These are phyloP conservation scores for Mormyrops boulengeri DNA, from an alignment of 2,797 vertebrate species.

Conservation along the genomic window DNA sequence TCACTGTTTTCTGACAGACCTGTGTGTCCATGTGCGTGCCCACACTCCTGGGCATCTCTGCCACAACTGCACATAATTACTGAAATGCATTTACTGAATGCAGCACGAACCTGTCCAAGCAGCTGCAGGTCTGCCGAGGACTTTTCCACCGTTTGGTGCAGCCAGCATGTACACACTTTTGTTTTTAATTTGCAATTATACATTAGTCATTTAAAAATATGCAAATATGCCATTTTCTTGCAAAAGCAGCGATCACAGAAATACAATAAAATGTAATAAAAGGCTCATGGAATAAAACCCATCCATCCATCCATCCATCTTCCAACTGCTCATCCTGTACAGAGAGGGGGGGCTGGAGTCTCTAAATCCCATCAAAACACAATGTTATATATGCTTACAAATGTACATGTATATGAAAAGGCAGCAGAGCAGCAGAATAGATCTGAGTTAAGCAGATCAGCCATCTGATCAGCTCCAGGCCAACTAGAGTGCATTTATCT, in stretches of 20 bases:
- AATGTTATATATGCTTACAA: background rate
- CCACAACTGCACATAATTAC: background rate
- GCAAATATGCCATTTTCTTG: background rate
- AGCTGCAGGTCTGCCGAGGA: background rate
- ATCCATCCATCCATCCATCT: background rate
- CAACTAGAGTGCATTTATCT: background rate
- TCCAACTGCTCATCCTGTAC: background rate
- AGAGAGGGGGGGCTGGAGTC: background rate
- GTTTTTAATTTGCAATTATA: background rate
- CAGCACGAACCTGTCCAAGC: background rate
- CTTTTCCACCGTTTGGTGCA: background rate
- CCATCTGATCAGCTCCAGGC: background rate
- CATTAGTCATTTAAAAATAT: background rate
- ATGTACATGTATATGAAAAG: background rate
- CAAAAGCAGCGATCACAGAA: background rate
- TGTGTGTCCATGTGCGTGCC: background rate
- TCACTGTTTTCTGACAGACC: background rate
- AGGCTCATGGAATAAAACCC: background rate
- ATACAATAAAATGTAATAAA: background rate
- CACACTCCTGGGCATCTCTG: background rate
- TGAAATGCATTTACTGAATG: background rate
- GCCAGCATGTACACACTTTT: background rate
- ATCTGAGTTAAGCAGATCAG: background rate
- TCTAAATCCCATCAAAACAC: background rate
- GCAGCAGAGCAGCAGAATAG: background rate